Base-by-base conservation (phyloP, 37 sponge, comb jelly and placozoan genomes). In the Crambe crambe region DNA sequence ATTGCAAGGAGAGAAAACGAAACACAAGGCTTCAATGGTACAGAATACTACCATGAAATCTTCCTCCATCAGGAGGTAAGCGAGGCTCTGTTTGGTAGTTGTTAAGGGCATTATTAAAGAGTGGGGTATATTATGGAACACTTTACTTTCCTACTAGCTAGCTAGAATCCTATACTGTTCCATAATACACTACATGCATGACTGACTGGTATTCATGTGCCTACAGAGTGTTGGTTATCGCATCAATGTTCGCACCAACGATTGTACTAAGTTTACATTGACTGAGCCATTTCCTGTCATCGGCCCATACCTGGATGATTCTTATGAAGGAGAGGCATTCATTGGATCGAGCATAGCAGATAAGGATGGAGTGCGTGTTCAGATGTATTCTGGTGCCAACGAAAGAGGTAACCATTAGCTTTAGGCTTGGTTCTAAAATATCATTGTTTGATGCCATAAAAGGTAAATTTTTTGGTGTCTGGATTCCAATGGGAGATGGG, bases 221-320 rank as follows among this genome's bases (percentile, higher is more conserved):
- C 25, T 20, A 18, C 76, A 88, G 88, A 77, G 70, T 70, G 41
- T 78, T 12, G 69, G 70, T 34, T 89, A 83, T 59, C 31, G 79
- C 3, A 12, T 79, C 23, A 83, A 89, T 43, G 10, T 89, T 37
- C 36, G 66, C 37, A 89, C 89, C 0, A 42, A 58, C 37, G 72
- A 51, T 36, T 87, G 88, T 39, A 40, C 43, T 0, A 82, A 77
- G 42, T 61, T 42, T 23, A 12, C 62, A 54, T 56, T 87, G 0
- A 40, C 15, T 0, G 76, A 61, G 51, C 41, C 58, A 25, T 91
- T 87, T 63, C 75, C 73, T 31, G 68, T 62, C 10, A 42, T 83
- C 64, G 89, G 61, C 29, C 67, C 83, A 0, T 80, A 80, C 1
- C 35, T 39, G 12, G 44, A 38, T 34, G 88, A 87, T 40, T 73